phyloP scores from a whole-genome alignment of 2,113 vertebrate species.

The Catagonus wagneri region DNA sequence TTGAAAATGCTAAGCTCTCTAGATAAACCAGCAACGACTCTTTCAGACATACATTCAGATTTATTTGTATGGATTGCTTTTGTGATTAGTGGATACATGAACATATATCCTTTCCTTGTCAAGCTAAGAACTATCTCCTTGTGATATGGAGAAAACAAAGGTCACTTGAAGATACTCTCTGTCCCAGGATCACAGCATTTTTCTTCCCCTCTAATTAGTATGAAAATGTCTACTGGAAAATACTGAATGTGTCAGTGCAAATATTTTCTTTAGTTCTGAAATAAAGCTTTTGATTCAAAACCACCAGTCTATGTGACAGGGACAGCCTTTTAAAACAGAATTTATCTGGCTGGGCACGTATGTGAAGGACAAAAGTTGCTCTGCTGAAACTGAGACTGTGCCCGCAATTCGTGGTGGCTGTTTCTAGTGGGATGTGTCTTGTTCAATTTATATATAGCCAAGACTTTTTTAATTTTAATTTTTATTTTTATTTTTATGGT shows the following conservation, averaged over 20 bases:
- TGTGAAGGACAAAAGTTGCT: background rate
- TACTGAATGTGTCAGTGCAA: background rate
- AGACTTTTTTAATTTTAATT: no score
- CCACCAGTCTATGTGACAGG: background rate
- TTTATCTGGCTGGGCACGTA: background rate
- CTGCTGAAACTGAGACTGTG: background rate
- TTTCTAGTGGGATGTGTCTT: background rate
- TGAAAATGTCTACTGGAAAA: conserved; percentile 34
- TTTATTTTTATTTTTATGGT: no score
- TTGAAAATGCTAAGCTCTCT: conserved; percentile 22
- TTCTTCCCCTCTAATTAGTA: background rate
- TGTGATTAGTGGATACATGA: background rate
- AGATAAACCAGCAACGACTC: background rate
- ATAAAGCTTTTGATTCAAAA: conserved; percentile 45
- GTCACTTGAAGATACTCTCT: background rate
- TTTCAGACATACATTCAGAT: background rate
- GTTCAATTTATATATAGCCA: background rate
- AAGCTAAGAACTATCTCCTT: background rate
- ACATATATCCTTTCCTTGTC: background rate
- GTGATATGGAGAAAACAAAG: background rate
- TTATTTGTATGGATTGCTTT: background rate
- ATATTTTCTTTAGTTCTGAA: conserved; percentile 40
- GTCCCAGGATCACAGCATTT: background rate
- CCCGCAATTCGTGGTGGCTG: background rate
- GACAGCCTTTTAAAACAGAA: background rate